Evolutionary conservation across 1,140 invertebrate species (phyloP), one percentile per base, ranked within the genome.

Genomic region (Solen grandis): DNA sequence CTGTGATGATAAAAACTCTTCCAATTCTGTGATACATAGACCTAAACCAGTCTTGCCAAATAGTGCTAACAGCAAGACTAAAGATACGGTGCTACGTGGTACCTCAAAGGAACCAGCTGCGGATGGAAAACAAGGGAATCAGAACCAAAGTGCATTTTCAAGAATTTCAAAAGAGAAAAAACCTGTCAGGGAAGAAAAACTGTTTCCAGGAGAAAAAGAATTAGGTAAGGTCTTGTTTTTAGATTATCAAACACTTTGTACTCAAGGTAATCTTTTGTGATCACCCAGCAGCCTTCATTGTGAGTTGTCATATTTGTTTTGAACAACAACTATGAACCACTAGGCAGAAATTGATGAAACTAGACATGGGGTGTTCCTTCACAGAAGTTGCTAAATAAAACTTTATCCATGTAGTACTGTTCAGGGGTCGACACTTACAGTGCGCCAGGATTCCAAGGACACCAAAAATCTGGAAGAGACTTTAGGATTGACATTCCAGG

Each of bases 41-140:
- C 73, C 73, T 27, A 80, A 80, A 80, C 77, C 77, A 65, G 66
- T 80, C 38, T 54, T 80, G 27, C 77, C 66, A 62, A 72, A 72
- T 62, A 33, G 36, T 72, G 57, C 68, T 63, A 27, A 62, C 36
- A 36, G n/a, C 22, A 60, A 65, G 25, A 31, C 73, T 36, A 73
- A 70, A 36, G 69, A 80, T 55, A 19, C 41, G n/a, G 13, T 59
- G 16, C n/a, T 27, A 8, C 14, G 63, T 10, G 68, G 41, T 41
- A 36, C 57, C 36, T 80, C 77, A 54, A 72, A 72, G 35, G 77
- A 80, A 65, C 52, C 77, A 38, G 41, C 16, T 33, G 57, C n/a
- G 41, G 59, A 36, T 29, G 33, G 31, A 70, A 73, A 73, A 19
- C 3, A 14, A 25, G 57, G n/a, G n/a, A 14, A 60, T 8, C 66